These are phyloP conservation scores for Macrobrachium rosenbergii DNA, from an alignment of 1,140 invertebrate species.

Conservation along the genomic window DNA sequence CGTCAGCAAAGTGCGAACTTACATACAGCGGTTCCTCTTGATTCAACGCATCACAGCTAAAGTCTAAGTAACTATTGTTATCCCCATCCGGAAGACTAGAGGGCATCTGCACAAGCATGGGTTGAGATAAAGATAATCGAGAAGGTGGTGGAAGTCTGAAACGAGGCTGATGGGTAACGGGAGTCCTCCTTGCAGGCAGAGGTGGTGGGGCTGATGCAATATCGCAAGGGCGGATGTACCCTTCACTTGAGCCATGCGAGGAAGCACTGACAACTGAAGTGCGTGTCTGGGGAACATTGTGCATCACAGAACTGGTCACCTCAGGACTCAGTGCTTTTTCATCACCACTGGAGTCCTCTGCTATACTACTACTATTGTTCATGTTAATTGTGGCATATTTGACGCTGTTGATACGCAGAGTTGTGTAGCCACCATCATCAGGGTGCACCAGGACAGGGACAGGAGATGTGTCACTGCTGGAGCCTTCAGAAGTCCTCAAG, in stretches of 20 bases:
- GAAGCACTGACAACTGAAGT: slow-evolving; percentile 60
- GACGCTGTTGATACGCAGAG: slow-evolving; percentile 29
- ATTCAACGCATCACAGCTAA: slow-evolving; percentile 44
- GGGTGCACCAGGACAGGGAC: slow-evolving; percentile 57
- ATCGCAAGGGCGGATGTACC: slow-evolving; percentile 60
- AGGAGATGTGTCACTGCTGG: slow-evolving; percentile 57
- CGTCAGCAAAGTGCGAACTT: slow-evolving; percentile 75
- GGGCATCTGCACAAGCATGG: slow-evolving; percentile 49
- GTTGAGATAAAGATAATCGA: neutral
- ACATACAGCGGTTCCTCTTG: slow-evolving; percentile 65
- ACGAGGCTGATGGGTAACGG: slow-evolving; percentile 1
- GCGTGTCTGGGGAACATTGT: slow-evolving; percentile 55
- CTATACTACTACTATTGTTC: neutral
- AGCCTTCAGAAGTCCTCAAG: slow-evolving; percentile 56
- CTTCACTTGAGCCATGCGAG: slow-evolving; percentile 63
- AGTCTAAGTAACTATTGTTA: slow-evolving; percentile 62
- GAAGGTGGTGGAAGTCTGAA: slow-evolving; percentile 23
- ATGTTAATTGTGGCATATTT: slow-evolving; percentile 52
- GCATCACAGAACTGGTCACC: slow-evolving; percentile 15
- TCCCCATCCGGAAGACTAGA: slow-evolving; percentile 52
- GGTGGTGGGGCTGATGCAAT: slow-evolving; percentile 66
- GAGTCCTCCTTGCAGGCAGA: slow-evolving; percentile 59
- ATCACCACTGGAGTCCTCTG: slow-evolving; percentile 51
- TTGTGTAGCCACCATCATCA: slow-evolving; percentile 36
- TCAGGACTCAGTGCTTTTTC: slow-evolving; percentile 38